Base-by-base conservation (phyloP, 2,797 vertebrate species). In the Dipus sagitta region DNA sequence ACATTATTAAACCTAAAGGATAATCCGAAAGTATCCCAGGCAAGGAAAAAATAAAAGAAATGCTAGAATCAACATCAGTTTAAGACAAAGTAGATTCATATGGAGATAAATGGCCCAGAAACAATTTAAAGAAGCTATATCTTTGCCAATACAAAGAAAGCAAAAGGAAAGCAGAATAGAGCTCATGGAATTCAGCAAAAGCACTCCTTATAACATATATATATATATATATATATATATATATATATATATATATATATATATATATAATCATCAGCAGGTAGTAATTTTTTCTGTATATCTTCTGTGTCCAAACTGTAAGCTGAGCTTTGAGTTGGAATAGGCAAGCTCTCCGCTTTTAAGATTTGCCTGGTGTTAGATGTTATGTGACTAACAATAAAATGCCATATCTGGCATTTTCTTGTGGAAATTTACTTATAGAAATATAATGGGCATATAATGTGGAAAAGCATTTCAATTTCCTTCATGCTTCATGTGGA, bases 1-100 rank as follows among this genome's bases (percentile, higher is more conserved):
- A 81, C 28, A 76, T 21, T 30, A 88, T 76, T 88, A 82, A 92
- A 68, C 15, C 13, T 76, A 88, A 82, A 54, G 74, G 58, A 14
- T 54, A 62, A 67, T 68, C 30, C 10, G 21, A 77, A 32, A 8
- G 52, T 21, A 60, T 68, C 75, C 79, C 7, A 60, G 12, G 4
- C 7, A 75, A 81, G 42, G 34, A 64, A 32, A 30, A 42, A 86
- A 67, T 3, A 6, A 81, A n/a, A 81, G 38, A 54, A 42, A 60
- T 82, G 26, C 65, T 42, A 20, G 12, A 28, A 2, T 30, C 14
- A 23, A 67, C 6, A 10, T 58, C 11, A 81, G 17, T 28, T n/a
- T 81, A 60, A 15, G 60, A 81, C 32, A 72, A 81, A 15, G n/a
- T 58, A 67, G 77, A 81, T 42, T 42, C 74, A 42, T 20, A 28